Evolutionary conservation across 1,140 invertebrate species (phyloP).

Genomic region (Aphis craccivora): DNA sequence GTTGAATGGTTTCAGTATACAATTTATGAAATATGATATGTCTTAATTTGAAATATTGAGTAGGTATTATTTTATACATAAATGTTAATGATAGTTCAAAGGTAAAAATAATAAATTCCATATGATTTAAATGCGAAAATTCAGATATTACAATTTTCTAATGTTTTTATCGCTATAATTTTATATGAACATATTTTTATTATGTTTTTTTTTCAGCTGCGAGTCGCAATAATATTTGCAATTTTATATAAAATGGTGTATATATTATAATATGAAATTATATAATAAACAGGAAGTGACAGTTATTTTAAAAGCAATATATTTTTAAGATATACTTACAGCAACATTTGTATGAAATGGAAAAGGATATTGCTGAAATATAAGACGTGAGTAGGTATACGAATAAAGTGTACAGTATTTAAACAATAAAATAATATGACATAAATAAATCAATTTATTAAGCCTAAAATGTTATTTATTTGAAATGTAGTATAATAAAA

Average conservation of each 20-base stretch:
- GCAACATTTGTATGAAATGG: neutral
- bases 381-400: too few relatives aligned
- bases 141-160: neutral
- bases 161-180: neutral
- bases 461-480: neutral
- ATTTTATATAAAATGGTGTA: neutral
- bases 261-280: neutral
- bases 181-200: neutral
- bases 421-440: neutral
- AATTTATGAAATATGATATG: neutral
- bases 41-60: neutral
- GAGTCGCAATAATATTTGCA: neutral
- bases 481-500: neutral
- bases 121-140: neutral
- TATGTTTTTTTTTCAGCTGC: neutral
- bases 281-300: neutral
- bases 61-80: neutral
- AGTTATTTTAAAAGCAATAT: neutral
- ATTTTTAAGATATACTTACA: neutral
- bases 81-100: neutral
- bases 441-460: slow-evolving; percentile 37
- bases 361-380: neutral
- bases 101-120: neutral
- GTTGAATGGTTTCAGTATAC: neutral
- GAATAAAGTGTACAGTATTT: neutral